phyloP scores from a whole-genome alignment of 2,797 vertebrate species.

The Hyperoplus immaculatus region DNA sequence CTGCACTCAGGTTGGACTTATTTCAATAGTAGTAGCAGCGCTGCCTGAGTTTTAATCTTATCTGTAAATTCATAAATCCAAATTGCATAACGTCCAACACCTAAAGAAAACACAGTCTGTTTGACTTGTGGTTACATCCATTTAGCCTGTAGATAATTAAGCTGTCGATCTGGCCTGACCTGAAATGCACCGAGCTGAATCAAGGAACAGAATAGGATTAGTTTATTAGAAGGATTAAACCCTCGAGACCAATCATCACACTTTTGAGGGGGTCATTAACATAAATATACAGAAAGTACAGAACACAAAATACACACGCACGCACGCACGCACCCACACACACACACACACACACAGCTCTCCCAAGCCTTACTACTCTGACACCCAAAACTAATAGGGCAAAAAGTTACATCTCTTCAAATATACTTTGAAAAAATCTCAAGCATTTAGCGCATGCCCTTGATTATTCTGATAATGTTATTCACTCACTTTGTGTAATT shows the following conservation, averaged over 20 bases:
- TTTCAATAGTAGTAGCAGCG: not conserved
- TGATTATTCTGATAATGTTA: not conserved
- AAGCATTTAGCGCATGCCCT: not conserved
- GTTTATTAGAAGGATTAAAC: too few species aligned
- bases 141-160: not conserved
- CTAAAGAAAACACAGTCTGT: not conserved
- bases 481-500: not conserved
- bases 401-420: not conserved
- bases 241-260: too few species aligned
- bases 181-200: slow-evolving; percentile 3
- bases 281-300: too few species aligned
- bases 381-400: not conserved
- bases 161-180: not conserved
- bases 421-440: not conserved
- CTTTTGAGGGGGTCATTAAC: too few species aligned
- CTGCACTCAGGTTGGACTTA: not conserved
- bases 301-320: too few species aligned
- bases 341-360: too few species aligned
- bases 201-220: not conserved
- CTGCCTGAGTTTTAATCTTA: too few species aligned
- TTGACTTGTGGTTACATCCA: not conserved
- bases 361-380: too few species aligned
- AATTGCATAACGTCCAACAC: not conserved
- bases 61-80: not conserved
- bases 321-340: too few species aligned